phyloP scores from a whole-genome alignment of 2,888 invertebrate species.

The Falcaria lacertinaria region DNA sequence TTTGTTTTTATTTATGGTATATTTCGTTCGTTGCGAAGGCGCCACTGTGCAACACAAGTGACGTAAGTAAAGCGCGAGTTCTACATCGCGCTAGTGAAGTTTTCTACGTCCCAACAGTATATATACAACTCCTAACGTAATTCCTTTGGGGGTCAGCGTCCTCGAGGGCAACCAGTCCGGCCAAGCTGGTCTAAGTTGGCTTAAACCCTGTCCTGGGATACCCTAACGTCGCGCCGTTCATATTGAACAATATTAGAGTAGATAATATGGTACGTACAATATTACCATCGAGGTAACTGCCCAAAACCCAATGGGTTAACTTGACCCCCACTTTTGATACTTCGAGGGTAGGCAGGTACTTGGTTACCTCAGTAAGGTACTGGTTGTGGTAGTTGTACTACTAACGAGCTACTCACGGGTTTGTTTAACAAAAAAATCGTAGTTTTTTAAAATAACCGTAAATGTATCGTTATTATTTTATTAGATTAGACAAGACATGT shows the following conservation, averaged over 20 bases:
- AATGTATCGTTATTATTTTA: too few relatives aligned
- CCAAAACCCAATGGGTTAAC: constrained; percentile 1
- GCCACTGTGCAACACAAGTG: too few relatives aligned
- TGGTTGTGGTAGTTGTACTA: too few relatives aligned
- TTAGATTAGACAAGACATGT: too few relatives aligned
- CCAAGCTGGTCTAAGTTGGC: constrained; percentile 5
- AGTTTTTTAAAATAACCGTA: too few relatives aligned
- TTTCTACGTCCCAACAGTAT: background rate
- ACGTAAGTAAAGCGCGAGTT: background rate
- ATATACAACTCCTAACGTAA: background rate
- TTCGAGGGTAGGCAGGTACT: too few relatives aligned
- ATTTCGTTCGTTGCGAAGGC: too few relatives aligned
- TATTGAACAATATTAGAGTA: too few relatives aligned
- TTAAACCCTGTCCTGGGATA: background rate
- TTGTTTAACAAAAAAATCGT: too few relatives aligned
- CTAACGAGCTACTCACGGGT: too few relatives aligned
- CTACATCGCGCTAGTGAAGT: background rate
- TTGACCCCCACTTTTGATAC: constrained; percentile 9
- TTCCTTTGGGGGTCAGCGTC: background rate
- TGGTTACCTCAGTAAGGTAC: too few relatives aligned
- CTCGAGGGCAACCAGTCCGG: background rate
- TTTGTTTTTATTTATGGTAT: too few relatives aligned
- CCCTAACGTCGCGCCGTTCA: background rate
- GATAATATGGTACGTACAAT: background rate
- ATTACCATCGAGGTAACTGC: constrained; percentile 4